Evolutionary conservation across 53 echinoderm and acorn worm genomes (phyloP), one percentile per base, ranked within the genome.

Genomic region (Echinometra lucunter): DNA sequence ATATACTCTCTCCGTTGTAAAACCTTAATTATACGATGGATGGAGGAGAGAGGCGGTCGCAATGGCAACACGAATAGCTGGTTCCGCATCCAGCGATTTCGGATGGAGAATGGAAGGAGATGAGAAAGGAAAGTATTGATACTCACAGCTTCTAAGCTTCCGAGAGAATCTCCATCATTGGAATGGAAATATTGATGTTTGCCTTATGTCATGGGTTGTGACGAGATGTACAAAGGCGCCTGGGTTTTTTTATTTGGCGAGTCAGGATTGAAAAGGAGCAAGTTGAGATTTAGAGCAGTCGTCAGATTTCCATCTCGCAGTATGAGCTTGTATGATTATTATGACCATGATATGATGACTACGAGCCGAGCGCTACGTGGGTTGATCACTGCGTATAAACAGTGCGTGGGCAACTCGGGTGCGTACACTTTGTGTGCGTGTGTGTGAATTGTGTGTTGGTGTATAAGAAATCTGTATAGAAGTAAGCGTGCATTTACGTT

Each of bases 11-110:
- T 34, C 70, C 9, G 30, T 30, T 0, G 34, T 34, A 70, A 34
- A 70, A 12, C 10, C n/a, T 32, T n/a, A n/a, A n/a, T n/a, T 70
- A n/a, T 34, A 37, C 4, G 40, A 38, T 4, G 37, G 40, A 75
- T 38, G 75, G 3, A 40, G 40, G 16, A 4, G 16, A 4, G 18
- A 75, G 40, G n/a, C 40, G 75, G 75, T 75, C 19, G 75, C 75
- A 75, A 75, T 75, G 75, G 75, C 75, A 75, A 75, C 75, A 40
- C 17, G 17, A 4, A 75, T 75, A 75, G 75, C 75, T 75, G 40
- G 40, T 75, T 9, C 63, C 75, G 40, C 75, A 75, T 75, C 75
- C 75, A 37, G 35, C 18, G 18, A 40, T 16, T 3, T 40, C 40
- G 1, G 18, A 37, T 75, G 38, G 75, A 38, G 40, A 19, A 38